A percentile compares a stretch with the other conserved stretches of the same genome.
Evolutionary conservation across 2,888 invertebrate genomes (phyloP).

Genomic region (Hesperia comma): DNA sequence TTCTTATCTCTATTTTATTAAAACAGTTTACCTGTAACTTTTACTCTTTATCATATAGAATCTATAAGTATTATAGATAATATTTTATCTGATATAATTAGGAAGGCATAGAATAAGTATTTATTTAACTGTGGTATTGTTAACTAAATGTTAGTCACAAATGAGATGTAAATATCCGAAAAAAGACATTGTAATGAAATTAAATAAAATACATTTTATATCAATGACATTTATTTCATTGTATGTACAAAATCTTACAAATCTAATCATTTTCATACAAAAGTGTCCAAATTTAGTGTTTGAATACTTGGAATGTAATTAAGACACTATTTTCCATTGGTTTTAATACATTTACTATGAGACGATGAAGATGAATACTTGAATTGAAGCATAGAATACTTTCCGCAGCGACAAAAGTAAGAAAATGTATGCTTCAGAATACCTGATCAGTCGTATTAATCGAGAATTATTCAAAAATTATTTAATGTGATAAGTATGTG

Average conservation of each 20-base stretch:
- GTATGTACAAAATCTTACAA: constrained; percentile 84
- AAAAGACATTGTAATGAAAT: constrained; percentile 15
- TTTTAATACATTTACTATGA: constrained; percentile 69
- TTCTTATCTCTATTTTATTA: too few species aligned
- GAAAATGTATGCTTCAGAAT: constrained; percentile 13
- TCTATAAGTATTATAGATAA: too few species aligned
- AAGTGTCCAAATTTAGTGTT: constrained; percentile 82
- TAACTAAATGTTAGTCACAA: constrained; percentile 5
- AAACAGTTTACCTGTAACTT: too few species aligned
- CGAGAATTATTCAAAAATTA: constrained; percentile 38
- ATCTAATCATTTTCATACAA: constrained; percentile 80
- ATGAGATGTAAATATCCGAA: background rate
- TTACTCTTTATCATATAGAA: too few species aligned
- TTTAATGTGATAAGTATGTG: constrained; percentile 28
- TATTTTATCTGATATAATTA: background rate
- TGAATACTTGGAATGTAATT: constrained; percentile 81
- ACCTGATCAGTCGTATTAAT: constrained; percentile 43
- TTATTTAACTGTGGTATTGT: too few species aligned
- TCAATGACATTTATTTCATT: constrained; percentile 84
- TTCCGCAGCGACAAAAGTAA: constrained; percentile 47
- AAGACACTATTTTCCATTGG: constrained; percentile 79
- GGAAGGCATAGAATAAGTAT: too few species aligned
- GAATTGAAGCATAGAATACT: constrained; percentile 65
- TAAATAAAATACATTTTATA: constrained; percentile 57
- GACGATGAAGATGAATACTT: constrained; percentile 61